Evolutionary conservation across 1,140 invertebrate genomes (phyloP).

Genomic region (Orchestia grillus): DNA sequence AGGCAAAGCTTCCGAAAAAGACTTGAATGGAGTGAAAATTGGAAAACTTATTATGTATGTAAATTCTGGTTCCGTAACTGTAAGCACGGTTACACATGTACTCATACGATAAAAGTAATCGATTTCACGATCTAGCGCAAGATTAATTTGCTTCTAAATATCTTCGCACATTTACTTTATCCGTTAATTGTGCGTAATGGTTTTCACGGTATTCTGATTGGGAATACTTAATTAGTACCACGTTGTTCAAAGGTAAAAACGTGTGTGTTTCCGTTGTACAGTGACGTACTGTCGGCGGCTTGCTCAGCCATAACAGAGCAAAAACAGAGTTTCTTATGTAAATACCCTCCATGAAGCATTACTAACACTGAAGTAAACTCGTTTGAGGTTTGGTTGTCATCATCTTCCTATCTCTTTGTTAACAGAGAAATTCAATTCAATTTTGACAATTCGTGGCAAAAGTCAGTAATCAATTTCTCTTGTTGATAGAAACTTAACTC

Average conservation of each 20-base stretch:
- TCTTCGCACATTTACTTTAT: background rate
- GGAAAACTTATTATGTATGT: background rate
- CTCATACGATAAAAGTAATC: background rate
- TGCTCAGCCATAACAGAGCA: background rate
- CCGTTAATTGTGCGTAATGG: background rate
- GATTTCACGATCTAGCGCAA: background rate
- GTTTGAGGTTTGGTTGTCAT: background rate
- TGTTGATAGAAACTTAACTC: too few species aligned
- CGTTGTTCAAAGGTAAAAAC: background rate
- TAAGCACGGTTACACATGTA: background rate
- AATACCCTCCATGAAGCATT: background rate
- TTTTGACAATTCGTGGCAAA: background rate
- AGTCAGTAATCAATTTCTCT: too few species aligned
- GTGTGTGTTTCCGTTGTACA: background rate
- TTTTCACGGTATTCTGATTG: background rate
- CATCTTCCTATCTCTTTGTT: background rate
- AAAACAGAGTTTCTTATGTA: background rate
- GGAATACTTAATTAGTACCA: background rate
- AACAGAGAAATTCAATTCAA: background rate
- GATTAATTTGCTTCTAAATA: background rate
- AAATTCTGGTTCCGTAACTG: background rate
- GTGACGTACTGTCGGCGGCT: background rate
- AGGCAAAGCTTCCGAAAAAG: background rate
- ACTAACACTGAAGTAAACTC: background rate
- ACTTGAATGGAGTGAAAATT: background rate